A percentile compares a stretch with the other conserved stretches of the same genome.
phyloP scores from a whole-genome alignment of 2,888 invertebrate species.

The Tenthredo livida region DNA sequence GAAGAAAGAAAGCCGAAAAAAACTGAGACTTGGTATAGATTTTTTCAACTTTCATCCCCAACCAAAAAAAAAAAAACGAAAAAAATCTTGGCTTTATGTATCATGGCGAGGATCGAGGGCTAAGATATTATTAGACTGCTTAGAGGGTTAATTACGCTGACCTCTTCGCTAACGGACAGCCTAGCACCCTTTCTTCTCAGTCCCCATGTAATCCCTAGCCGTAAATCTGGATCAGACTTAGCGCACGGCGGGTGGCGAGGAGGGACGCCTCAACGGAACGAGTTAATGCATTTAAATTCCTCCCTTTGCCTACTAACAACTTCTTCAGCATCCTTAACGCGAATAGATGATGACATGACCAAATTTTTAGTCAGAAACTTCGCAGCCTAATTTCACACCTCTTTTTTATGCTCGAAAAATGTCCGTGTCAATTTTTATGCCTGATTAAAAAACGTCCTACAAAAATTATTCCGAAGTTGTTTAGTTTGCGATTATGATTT shows the following conservation, averaged over 20 bases:
- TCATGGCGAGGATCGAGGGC: background rate
- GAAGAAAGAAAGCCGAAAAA: background rate
- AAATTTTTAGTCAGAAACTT: background rate
- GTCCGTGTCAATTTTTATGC: background rate
- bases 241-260: slow-evolving; percentile 53
- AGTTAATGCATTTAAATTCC: slow-evolving; percentile 42
- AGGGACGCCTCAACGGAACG: slow-evolving; percentile 39
- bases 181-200: slow-evolving; percentile 45
- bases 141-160: slow-evolving; percentile 41
- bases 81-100: background rate
- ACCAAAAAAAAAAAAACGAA: background rate
- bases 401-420: background rate
- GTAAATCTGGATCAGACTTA: slow-evolving; percentile 72
- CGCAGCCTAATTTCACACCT: background rate
- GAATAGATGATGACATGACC: background rate
- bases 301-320: slow-evolving; percentile 4
- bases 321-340: background rate
- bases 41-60: background rate
- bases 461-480: background rate
- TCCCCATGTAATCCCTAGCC: slow-evolving; percentile 65
- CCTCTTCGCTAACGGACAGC: slow-evolving; percentile 40
- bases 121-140: slow-evolving; percentile 38
- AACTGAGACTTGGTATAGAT: background rate
- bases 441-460: background rate
- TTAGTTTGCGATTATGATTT: too few species aligned